phyloP scores from a whole-genome alignment of 92 coral and sea anemone species.

The Phenganax stokvisi region DNA sequence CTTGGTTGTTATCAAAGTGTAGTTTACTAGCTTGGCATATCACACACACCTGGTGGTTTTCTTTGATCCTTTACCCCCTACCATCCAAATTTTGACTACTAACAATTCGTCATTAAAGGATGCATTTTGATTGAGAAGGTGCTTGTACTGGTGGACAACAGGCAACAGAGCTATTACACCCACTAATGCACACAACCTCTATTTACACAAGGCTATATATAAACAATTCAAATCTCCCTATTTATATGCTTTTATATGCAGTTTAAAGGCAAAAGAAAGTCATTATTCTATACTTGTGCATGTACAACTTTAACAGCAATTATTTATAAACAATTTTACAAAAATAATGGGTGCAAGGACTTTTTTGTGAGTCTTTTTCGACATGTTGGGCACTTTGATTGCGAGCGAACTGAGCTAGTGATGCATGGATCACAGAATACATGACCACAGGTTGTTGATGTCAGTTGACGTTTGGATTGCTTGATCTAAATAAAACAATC shows the following conservation, averaged over 20 bases:
- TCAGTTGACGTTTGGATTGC: slow-evolving; percentile 78
- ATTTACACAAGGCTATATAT: background rate
- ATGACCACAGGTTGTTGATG: slow-evolving; percentile 94
- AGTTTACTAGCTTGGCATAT: too few relatives aligned
- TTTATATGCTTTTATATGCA: background rate
- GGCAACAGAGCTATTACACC: too few relatives aligned
- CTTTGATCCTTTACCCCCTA: too few relatives aligned
- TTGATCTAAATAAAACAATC: slow-evolving; percentile 53
- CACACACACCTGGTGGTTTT: too few relatives aligned
- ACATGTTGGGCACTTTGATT: slow-evolving; percentile 90
- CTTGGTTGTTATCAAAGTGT: too few relatives aligned
- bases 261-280: too few relatives aligned
- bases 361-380: slow-evolving; percentile 69
- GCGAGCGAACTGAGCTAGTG: slow-evolving; percentile 60
- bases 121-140: too few relatives aligned
- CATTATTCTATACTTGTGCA: background rate
- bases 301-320: background rate
- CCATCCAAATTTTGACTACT: too few relatives aligned
- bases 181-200: too few relatives aligned
- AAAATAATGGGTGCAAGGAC: slow-evolving; percentile 80
- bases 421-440: slow-evolving; percentile 86
- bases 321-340: slow-evolving; percentile 42
- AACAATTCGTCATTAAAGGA: too few relatives aligned
- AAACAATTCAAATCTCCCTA: background rate
- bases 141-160: too few relatives aligned